phyloP scores from a whole-genome alignment of 2,113 vertebrate genomes.

The Piaya cayana region DNA sequence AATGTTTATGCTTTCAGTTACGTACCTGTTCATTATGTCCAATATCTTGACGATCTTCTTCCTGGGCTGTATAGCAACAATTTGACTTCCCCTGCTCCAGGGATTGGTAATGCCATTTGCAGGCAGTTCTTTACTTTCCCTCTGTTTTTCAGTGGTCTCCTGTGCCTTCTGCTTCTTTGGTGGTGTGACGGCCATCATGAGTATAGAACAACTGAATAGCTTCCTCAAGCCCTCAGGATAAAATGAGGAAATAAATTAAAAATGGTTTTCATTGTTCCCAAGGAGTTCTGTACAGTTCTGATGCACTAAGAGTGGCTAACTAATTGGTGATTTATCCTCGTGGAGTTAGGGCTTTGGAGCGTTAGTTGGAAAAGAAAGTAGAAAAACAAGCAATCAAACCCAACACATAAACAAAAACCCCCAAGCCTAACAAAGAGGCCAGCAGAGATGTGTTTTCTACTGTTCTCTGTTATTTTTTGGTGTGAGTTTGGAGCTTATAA shows the following conservation, averaged over 20 bases:
- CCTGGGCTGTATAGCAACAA: accelerated
- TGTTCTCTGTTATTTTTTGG: slow-evolving; percentile 3
- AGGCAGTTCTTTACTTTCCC: neutral
- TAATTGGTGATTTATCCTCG: neutral
- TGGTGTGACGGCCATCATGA: neutral
- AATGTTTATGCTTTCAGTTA: neutral
- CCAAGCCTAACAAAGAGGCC: neutral
- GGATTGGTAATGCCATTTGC: neutral
- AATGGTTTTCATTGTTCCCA: neutral
- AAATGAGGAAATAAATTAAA: neutral
- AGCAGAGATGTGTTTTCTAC: neutral
- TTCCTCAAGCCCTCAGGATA: neutral
- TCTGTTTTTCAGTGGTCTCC: neutral
- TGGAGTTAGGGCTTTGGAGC: neutral
- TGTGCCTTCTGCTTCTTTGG: neutral
- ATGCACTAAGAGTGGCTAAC: neutral
- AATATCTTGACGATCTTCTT: neutral
- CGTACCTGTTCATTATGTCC: neutral
- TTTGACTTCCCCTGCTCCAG: neutral
- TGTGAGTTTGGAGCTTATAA: neutral
- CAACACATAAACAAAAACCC: accelerated
- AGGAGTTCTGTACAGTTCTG: neutral
- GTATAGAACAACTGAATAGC: neutral
- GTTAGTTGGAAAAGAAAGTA: neutral
- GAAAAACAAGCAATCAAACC: neutral